Conservation (phyloP, 2,797 vertebrate genomes). For the Myotis planiceps region DNA sequence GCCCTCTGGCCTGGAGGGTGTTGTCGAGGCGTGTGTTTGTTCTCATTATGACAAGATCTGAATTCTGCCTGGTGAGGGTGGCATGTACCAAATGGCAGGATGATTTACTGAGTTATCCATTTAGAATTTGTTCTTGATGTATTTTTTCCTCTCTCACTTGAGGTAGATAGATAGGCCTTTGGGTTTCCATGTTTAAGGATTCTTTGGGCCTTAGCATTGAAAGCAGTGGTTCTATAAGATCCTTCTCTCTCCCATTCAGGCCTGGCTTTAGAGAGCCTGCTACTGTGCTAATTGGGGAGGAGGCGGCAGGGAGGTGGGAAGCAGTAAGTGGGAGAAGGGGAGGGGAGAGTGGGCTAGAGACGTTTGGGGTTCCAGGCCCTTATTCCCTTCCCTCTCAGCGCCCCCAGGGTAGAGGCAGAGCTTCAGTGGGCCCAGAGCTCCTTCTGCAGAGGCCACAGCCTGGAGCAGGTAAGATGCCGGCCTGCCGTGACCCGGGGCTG, state of each 20-base stretch:
- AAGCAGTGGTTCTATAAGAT: not conserved
- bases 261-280: not conserved
- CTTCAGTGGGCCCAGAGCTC: not conserved
- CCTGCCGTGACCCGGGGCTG: not conserved
- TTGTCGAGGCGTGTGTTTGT: accelerated
- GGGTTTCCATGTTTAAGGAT: not conserved
- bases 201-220: not conserved
- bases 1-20: accelerated
- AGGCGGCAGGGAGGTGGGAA: not conserved
- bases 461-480: not conserved
- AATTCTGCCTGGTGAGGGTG: not conserved
- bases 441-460: not conserved
- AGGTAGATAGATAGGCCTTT: not conserved
- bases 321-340: not conserved
- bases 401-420: not conserved
- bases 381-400: accelerated
- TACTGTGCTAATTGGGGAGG: not conserved
- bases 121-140: not conserved
- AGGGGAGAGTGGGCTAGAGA: not conserved
- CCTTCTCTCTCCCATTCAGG: not conserved
- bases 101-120: not conserved
- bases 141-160: not conserved
- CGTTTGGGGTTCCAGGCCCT: not conserved
- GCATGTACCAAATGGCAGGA: not conserved
- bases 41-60: not conserved